Evolutionary conservation across 2,888 invertebrate species (phyloP).

Genomic region (Hyposoter dolosus): DNA sequence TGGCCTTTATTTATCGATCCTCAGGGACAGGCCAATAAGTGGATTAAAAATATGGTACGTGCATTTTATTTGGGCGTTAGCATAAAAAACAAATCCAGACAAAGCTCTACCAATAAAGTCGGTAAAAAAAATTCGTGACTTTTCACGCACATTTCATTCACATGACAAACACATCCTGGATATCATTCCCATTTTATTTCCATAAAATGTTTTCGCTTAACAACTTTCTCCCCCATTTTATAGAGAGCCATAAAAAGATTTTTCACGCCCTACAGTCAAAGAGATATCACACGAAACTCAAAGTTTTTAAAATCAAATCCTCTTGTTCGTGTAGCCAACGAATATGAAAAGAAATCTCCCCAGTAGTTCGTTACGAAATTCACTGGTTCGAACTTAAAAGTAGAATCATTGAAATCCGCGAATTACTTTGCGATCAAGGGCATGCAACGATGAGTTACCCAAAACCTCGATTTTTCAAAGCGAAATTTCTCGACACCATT

Average conservation of each 20-base stretch:
- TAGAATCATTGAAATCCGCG: too few relatives aligned
- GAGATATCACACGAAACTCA: too few relatives aligned
- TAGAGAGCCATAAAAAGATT: neutral
- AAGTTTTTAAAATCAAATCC: too few relatives aligned
- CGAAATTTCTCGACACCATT: too few relatives aligned
- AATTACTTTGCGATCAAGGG: too few relatives aligned
- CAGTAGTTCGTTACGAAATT: too few relatives aligned
- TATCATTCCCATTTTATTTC: slow-evolving; percentile 2
- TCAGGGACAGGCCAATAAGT: slow-evolving; percentile 96
- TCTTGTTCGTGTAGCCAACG: too few relatives aligned
- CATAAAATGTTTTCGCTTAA: neutral
- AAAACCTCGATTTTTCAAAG: too few relatives aligned
- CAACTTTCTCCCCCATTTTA: neutral
- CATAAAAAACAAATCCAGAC: slow-evolving; percentile 6
- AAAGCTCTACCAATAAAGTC: neutral
- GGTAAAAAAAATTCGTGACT: neutral
- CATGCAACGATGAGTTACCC: too few relatives aligned
- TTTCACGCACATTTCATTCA: neutral
- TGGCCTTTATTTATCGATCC: slow-evolving; percentile 97
- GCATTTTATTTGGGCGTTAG: slow-evolving; percentile 40
- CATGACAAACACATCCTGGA: neutral
- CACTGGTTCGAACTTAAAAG: too few relatives aligned
- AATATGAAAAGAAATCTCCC: too few relatives aligned
- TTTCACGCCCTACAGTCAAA: neutral
- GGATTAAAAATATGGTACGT: slow-evolving; percentile 95